Percentiles rank a stretch among this genome's conserved stretches.
Evolutionary conservation across 2,797 vertebrate genomes (phyloP).

Genomic region (Cuculus canorus): DNA sequence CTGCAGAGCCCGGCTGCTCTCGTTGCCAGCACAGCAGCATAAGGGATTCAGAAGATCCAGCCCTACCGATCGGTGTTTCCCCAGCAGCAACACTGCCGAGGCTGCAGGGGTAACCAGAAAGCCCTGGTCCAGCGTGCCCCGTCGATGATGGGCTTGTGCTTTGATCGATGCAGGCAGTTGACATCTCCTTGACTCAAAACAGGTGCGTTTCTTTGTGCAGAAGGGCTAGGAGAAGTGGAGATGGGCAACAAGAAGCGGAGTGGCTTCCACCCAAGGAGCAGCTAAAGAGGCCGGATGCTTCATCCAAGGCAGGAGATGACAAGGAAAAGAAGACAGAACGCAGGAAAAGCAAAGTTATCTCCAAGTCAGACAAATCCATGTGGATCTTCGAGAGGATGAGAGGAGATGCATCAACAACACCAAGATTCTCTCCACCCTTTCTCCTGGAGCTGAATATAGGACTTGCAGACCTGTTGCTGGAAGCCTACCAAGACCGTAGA

Average conservation of each 20-base stretch:
- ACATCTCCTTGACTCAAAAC: neutral
- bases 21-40: accelerated
- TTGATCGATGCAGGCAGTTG: neutral
- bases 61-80: neutral
- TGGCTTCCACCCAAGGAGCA: neutral
- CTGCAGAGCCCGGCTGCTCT: neutral
- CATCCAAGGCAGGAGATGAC: neutral
- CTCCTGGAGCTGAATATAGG: neutral
- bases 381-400: neutral
- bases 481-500: neutral
- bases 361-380: neutral
- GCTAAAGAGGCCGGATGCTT: neutral
- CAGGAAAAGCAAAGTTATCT: neutral
- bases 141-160: neutral
- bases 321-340: neutral
- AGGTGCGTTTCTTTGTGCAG: accelerated
- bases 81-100: neutral
- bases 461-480: neutral
- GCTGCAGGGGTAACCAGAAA: neutral
- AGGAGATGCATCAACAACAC: neutral
- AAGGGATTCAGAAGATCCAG: neutral
- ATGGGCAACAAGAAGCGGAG: neutral
- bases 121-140: neutral
- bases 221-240: neutral
- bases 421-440: neutral